Evolutionary conservation across 2,113 vertebrate genomes (phyloP).

Genomic region (Canis aureus): DNA sequence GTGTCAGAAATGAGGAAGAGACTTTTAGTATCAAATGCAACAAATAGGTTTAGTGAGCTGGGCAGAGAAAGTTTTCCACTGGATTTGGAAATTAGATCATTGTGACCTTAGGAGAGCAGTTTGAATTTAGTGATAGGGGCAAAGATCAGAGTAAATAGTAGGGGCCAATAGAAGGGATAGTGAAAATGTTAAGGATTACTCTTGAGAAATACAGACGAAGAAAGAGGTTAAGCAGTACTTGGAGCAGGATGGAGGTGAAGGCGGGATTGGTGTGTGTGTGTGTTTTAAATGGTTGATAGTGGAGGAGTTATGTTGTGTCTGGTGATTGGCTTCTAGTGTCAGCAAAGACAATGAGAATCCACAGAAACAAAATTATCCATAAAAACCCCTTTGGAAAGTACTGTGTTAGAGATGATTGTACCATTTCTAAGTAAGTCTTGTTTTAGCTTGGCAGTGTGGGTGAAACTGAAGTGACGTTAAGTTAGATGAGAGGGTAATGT

Average conservation of each 20-base stretch:
- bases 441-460: conserved; percentile 6
- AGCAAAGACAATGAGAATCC: background rate
- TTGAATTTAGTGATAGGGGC: background rate
- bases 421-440: conserved; percentile 8
- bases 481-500: background rate
- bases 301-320: background rate
- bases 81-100: conserved; percentile 11
- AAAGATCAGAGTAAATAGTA: background rate
- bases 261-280: background rate
- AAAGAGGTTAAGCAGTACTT: background rate
- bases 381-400: background rate
- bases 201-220: background rate
- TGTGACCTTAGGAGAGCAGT: background rate
- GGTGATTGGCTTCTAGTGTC: background rate
- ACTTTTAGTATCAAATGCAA: background rate
- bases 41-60: background rate
- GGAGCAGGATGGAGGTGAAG: background rate
- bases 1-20: background rate
- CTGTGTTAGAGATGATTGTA: background rate
- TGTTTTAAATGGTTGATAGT: background rate
- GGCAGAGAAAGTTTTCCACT: background rate
- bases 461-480: background rate
- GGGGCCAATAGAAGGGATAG: background rate
- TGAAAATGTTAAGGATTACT: background rate
- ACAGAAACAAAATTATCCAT: conserved; percentile 15